Base-by-base conservation (phyloP, 2,888 invertebrate species). In the Scaptomyza polygonia region DNA sequence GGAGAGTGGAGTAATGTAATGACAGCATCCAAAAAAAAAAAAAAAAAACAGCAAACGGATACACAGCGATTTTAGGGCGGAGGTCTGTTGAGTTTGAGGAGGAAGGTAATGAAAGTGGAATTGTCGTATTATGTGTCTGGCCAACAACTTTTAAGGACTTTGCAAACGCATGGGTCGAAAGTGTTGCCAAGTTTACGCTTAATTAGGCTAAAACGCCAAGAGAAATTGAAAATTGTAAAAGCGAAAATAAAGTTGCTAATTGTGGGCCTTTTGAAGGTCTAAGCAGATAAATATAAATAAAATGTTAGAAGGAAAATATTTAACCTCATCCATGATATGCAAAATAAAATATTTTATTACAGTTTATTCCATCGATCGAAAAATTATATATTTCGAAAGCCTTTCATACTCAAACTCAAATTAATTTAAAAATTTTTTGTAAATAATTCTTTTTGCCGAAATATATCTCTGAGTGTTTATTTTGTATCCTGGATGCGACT, bases 151-250 rank as follows among this genome's bases (percentile, higher is more conserved):
- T 54, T 54, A 62, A 49, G 27, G 42, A 49, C 53, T 40, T 63
- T 32, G 56, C 49, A 42, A 44, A 47, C 12, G 53, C 49, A 68
- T 32, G 65, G 21, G 64, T 43, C 34, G 59, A 81, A 73, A 88
- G 84, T 83, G 80, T 69, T 83, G 84, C 86, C 84, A 83, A 84
- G 72, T 80, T 83, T 80, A 74, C 74, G 84, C 80, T 56, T 83
- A 88, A 85, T 88, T 85, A 83, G 86, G 81, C 88, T 88, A 81
- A 88, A 77, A 78, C 68, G 62, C 42, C 56, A 43, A 64, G 34
- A 58, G 40, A 49, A 63, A 48, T 57, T 43, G 34, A 65, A 58
- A 30, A 43, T 53, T 42, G 40, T 9, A 51, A 30, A 42, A 40
- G 51, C n/a, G 21, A 2, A 11, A 5, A 8, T 8, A 34, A 39